phyloP scores from a whole-genome alignment of 1,140 invertebrate species.

The Maniola jurtina region DNA sequence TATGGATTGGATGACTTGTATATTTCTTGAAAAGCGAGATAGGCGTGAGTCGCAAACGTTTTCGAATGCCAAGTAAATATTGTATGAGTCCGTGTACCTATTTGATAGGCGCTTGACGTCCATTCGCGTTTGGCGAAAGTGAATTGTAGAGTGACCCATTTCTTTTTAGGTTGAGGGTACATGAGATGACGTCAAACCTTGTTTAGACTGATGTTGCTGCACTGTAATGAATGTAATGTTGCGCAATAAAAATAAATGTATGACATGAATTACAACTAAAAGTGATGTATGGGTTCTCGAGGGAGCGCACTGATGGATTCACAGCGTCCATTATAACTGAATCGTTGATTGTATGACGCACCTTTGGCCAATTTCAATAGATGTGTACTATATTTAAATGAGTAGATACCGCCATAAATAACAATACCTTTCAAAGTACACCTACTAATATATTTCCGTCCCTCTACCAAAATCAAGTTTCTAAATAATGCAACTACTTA shows the following conservation, averaged over 20 bases:
- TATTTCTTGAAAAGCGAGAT: background rate
- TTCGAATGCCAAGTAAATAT: conserved; percentile 12
- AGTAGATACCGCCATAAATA: no score
- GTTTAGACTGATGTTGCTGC: conserved; percentile 35
- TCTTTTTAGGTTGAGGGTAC: conserved; percentile 53
- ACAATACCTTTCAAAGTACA: background rate
- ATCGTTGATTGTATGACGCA: conserved; percentile 21
- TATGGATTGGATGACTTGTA: no score
- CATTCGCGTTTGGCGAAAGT: conserved; percentile 50
- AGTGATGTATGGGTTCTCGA: conserved; percentile 34
- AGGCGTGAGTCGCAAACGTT: background rate
- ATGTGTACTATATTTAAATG: background rate
- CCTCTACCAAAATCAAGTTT: no score
- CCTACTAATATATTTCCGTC: background rate
- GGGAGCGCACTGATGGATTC: conserved; percentile 36
- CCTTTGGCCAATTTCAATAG: conserved; percentile 3
- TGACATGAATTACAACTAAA: conserved; percentile 22
- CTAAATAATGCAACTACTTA: no score
- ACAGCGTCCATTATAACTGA: conserved; percentile 29
- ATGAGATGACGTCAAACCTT: conserved; percentile 60
- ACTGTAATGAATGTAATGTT: conserved; percentile 50
- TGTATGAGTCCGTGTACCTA: conserved; percentile 19
- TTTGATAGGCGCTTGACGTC: conserved; percentile 53
- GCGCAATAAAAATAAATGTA: conserved; percentile 52
- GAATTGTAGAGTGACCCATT: conserved; percentile 55